These are phyloP conservation scores for Chironomus tepperi DNA, from an alignment of 1,140 invertebrate species.

Conservation along the genomic window DNA sequence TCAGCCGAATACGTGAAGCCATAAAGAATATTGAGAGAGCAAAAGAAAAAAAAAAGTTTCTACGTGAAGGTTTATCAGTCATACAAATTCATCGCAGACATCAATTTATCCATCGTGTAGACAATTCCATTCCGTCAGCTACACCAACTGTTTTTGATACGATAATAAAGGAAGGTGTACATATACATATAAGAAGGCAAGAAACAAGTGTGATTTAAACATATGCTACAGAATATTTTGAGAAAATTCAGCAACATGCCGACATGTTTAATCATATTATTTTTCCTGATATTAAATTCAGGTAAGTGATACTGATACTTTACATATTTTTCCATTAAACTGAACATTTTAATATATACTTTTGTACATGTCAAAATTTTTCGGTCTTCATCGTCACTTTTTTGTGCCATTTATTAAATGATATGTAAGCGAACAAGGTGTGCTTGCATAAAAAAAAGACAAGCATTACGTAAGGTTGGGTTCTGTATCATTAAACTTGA, in stretches of 20 bases:
- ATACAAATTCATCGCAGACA: neutral
- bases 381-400: too few relatives aligned
- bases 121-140: neutral
- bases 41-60: too few relatives aligned
- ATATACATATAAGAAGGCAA: neutral
- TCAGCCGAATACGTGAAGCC: neutral
- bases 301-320: neutral
- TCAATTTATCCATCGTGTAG: neutral
- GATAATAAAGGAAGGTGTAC: too few relatives aligned
- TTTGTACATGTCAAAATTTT: too few relatives aligned
- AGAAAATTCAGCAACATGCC: neutral
- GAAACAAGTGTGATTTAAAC: neutral
- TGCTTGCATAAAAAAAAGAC: too few relatives aligned
- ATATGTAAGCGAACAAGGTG: too few relatives aligned
- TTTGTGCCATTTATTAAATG: too few relatives aligned
- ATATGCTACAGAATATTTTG: neutral
- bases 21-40: neutral
- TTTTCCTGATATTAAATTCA: conserved; percentile 22
- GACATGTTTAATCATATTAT: conserved; percentile 21
- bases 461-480: too few relatives aligned
- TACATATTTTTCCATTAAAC: too few relatives aligned
- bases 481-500: too few relatives aligned
- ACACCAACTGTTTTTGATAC: too few relatives aligned
- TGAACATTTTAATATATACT: too few relatives aligned
- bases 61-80: neutral